These are phyloP conservation scores for Tortrix viridana DNA, from an alignment of 2,888 invertebrate genomes.

Conservation along the genomic window DNA sequence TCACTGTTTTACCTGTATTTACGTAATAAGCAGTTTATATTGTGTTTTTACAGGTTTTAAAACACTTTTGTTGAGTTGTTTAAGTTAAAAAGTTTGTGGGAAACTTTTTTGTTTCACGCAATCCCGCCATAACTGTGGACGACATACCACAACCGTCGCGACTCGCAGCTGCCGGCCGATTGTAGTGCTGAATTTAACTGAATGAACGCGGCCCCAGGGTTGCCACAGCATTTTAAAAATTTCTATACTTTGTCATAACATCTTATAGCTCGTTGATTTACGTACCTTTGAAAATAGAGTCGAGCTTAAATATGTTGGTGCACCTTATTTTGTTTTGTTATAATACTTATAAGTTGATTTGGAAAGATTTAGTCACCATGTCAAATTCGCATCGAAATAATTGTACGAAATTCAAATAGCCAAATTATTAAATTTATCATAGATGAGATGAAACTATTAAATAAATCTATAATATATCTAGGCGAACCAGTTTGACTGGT, in stretches of 20 bases:
- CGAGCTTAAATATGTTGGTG: too few species aligned
- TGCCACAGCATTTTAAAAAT: slow-evolving; percentile 50
- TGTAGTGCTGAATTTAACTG: slow-evolving; percentile 55
- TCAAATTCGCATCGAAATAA: too few species aligned
- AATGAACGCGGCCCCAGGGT: slow-evolving; percentile 51
- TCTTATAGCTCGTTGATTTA: too few species aligned
- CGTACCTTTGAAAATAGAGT: too few species aligned
- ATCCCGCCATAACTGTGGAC: slow-evolving; percentile 70
- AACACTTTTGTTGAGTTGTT: slow-evolving; percentile 57
- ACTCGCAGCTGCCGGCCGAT: slow-evolving; percentile 66
- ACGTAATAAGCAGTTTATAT: slow-evolving; percentile 50
- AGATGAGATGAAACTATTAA: too few species aligned
- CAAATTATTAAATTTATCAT: too few species aligned
- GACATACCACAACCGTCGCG: slow-evolving; percentile 42
- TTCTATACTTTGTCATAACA: neutral
- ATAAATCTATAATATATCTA: too few species aligned
- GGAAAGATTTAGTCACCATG: too few species aligned
- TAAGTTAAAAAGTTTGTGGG: slow-evolving; percentile 67
- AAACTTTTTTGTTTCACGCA: slow-evolving; percentile 75
- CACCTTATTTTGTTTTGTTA: too few species aligned
- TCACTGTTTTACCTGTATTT: slow-evolving; percentile 60
- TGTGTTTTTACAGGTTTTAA: slow-evolving; percentile 43
- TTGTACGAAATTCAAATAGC: too few species aligned
- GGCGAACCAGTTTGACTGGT: too few species aligned
- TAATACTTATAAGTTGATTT: too few species aligned